These are phyloP conservation scores for Argynnis bischoffii DNA, from an alignment of 2,888 invertebrate species.

Conservation along the genomic window DNA sequence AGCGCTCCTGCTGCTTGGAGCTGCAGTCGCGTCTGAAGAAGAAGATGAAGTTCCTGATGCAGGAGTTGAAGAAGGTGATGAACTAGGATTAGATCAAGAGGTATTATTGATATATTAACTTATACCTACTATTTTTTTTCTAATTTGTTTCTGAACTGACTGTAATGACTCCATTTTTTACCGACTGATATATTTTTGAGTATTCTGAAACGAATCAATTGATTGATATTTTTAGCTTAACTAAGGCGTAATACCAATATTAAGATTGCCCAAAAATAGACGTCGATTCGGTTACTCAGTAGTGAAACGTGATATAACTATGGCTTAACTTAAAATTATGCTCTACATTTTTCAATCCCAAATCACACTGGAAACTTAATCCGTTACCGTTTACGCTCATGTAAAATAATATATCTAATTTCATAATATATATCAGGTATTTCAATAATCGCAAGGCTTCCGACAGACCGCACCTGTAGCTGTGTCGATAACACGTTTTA, in stretches of 20 bases:
- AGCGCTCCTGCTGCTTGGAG: slow-evolving; percentile 57
- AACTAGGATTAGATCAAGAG: slow-evolving; percentile 67
- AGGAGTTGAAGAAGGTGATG: slow-evolving; percentile 59
- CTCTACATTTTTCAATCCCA: no score
- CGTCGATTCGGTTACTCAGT: no score
- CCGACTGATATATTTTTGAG: no score
- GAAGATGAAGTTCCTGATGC: slow-evolving; percentile 67
- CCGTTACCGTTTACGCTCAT: background rate
- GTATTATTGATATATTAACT: slow-evolving; percentile 43
- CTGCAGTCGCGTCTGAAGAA: slow-evolving; percentile 57
- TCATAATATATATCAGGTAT: slow-evolving; percentile 1
- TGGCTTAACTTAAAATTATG: no score
- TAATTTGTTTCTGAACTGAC: background rate
- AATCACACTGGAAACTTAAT: no score
- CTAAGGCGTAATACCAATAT: no score
- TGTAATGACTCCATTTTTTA: background rate
- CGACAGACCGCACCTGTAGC: slow-evolving; percentile 15
- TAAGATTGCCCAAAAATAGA: no score
- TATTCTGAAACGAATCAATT: no score
- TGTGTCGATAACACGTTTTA: slow-evolving; percentile 22
- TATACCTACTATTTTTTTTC: background rate
- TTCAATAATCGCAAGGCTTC: slow-evolving; percentile 22
- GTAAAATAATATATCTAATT: slow-evolving; percentile 1
- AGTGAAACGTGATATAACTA: no score
- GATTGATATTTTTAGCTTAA: no score